Evolutionary conservation across 2,113 vertebrate genomes (phyloP), one percentile per base, ranked within the genome.

Genomic region (Gobio gobio): DNA sequence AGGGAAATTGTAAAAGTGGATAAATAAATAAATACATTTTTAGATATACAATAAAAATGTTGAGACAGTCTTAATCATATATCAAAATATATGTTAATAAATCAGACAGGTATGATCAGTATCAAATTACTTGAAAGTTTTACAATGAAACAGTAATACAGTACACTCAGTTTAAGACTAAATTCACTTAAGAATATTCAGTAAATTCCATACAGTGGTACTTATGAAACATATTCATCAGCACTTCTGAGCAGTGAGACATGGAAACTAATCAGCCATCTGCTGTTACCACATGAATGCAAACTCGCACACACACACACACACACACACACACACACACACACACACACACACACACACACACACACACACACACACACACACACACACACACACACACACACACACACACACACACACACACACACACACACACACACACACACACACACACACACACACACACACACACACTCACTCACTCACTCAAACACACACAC

Each of bases 201-300:
- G 36, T 61, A 9, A 47, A 10, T 70, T 29, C 33, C 4, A 66
- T 47, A 74, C 82, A 76, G 58, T 58, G 72, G 22, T 74, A 54
- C 70, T 70, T 84, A 24, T 18, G 20, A 51, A 78, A 81, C 68
- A 74, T 78, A 75, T 75, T 63, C 64, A 70, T 40, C 76, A 36
- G 76, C 26, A 64, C 79, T 43, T 66, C 54, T 70, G 54, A 68
- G 77, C 63, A 56, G 33, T 74, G 75, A 80, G 64, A 84, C 64
- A 64, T 29, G 70, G 51, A 80, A 77, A 61, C 82, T 43, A 58
- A 61, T 59, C 22, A 33, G 74, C 43, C 54, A 72, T 36, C 59
- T 74, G 68, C 33, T 58, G 22, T 18, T 75, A 36, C 63, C 66
- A 81, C 77, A 76, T 59, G 29, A 18, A 81, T 8, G 12, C 73